Base-by-base conservation (phyloP, 2,888 invertebrate genomes). In the Nemotelus pantherinus region DNA sequence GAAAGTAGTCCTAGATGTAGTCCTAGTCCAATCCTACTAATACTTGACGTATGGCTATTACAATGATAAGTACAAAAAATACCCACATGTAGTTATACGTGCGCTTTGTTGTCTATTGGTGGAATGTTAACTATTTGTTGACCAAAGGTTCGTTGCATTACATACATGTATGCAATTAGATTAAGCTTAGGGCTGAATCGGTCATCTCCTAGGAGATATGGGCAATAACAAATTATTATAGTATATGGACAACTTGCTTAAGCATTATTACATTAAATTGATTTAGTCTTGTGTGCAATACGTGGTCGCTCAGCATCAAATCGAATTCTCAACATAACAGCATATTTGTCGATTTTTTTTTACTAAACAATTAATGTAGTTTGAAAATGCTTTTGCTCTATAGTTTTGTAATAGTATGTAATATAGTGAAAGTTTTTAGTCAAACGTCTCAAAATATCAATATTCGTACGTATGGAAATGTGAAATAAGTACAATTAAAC, bases 391-490 rank as follows among this genome's bases (percentile, higher is more conserved):
- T 60, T 41, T 41, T 74, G 2, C 39, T 74, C 5, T 60, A 39
- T 41, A 25, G 74, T 65, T 7, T 76, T 6, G 9, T 76, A 3
- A n/a, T 76, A 10, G 9, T 76, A n/a, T 47, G 9, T n/a, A 53
- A 76, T 47, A 25, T 76, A 41, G 7, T 47, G 25, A 6, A 67
- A 45, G 77, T 78, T 10, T 60, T 67, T 60, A 85, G 87, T 47
- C 93, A 93, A 87, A 92, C 92, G 0, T 92, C 91, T 77, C 93
- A 93, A 85, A 93, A 92, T 84, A 91, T 93, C 79, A 92, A 92
- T 84, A 91, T 93, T 83, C 89, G 93, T 93, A 90, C 91, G 93
- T 92, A 50, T 4, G 10, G 10, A n/a, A 48, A 25, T 50, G 39
- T 67, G 45, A 50, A 4, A 25, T 50, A 7, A 25, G 2, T 68